phyloP scores from a whole-genome alignment of 1,140 invertebrate genomes.

The Pseudomyrmex pallidus region DNA sequence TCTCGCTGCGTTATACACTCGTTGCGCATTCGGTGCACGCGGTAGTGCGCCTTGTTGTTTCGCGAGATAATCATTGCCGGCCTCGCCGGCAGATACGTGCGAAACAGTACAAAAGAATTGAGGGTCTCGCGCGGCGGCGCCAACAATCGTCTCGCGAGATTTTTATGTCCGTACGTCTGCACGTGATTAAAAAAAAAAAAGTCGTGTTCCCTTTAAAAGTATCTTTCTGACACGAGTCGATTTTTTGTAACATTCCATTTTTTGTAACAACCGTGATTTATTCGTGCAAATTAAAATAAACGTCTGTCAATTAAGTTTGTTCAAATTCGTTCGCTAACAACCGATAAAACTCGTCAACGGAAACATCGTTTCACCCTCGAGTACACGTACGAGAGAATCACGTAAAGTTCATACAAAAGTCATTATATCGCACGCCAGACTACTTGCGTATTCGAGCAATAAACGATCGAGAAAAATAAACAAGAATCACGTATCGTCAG shows the following conservation, averaged over 20 bases:
- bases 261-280: neutral
- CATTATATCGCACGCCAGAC: slow-evolving; percentile 17
- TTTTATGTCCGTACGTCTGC: neutral
- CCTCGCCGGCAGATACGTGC: neutral
- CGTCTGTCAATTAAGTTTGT: neutral
- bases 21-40: neutral
- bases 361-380: neutral
- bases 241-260: neutral
- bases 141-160: neutral
- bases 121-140: neutral
- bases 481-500: slow-evolving; percentile 22
- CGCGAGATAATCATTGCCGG: slow-evolving; percentile 6
- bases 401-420: slow-evolving; percentile 15
- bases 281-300: neutral
- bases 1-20: neutral
- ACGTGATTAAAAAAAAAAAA: neutral
- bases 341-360: slow-evolving; percentile 4
- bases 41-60: neutral
- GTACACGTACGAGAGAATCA: neutral
- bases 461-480: slow-evolving; percentile 2
- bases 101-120: slow-evolving; percentile 39
- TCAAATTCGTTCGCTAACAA: slow-evolving; percentile 7
- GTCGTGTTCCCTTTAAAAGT: neutral
- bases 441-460: slow-evolving; percentile 1
- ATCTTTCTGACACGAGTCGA: neutral